phyloP scores from a whole-genome alignment of 2,888 invertebrate species.

The Chaetogeoica ovagalla region DNA sequence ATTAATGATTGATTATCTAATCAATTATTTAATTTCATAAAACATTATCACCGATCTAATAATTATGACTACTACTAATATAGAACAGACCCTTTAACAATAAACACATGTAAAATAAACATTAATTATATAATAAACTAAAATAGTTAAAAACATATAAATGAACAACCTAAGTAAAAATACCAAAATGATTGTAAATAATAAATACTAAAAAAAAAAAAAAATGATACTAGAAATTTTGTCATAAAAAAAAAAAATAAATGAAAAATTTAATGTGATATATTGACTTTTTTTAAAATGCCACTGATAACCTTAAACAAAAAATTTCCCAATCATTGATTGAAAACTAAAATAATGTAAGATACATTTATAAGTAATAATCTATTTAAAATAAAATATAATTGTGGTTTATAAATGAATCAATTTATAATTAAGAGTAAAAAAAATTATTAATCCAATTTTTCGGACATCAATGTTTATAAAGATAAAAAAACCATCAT shows the following conservation, averaged over 20 bases:
- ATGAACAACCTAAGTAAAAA: constrained; percentile 15
- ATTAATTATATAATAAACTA: constrained; percentile 18
- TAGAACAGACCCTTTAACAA: constrained; percentile 10
- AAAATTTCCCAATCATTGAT: constrained; percentile 13
- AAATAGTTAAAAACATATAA: constrained; percentile 37
- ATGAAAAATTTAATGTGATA: neutral
- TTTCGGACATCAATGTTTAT: neutral
- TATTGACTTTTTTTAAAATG: constrained; percentile 17
- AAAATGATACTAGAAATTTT: neutral
- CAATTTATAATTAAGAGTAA: neutral
- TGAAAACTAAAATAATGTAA: constrained; percentile 4
- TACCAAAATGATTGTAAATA: constrained; percentile 6
- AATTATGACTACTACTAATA: neutral
- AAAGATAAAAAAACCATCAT: constrained; percentile 4
- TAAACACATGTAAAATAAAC: constrained; percentile 12
- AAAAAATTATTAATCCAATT: constrained; percentile 10
- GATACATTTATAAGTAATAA: neutral
- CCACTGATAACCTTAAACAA: constrained; percentile 1
- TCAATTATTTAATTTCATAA: neutral
- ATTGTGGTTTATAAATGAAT: constrained; percentile 6
- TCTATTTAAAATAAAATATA: constrained; percentile 9
- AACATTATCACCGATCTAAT: neutral
- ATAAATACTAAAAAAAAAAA: neutral
- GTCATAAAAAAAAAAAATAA: neutral
- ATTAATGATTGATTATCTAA: neutral